Percentiles rank a stretch among this genome's conserved stretches.
phyloP scores from a whole-genome alignment of 2,888 invertebrate species.

The Dugesia japonica region DNA sequence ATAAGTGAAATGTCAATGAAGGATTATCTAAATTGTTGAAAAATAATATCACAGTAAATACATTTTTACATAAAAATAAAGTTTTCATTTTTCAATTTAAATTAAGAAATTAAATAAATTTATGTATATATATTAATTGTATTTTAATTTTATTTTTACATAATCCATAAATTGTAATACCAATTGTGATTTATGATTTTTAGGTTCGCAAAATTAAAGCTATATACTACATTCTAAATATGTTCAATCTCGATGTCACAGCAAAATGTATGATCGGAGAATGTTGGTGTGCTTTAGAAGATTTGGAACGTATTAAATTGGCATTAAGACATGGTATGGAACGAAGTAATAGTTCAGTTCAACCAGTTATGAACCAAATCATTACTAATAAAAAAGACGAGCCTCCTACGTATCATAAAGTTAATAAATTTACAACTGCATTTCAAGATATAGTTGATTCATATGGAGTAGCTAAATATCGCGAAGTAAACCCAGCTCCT shows the following conservation, averaged over 20 bases:
- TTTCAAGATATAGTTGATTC: conserved; percentile 83
- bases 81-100: too few relatives aligned
- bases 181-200: neutral
- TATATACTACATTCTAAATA: conserved; percentile 88
- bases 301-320: conserved; percentile 81
- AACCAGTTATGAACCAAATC: conserved; percentile 88
- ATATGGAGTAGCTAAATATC: conserved; percentile 83
- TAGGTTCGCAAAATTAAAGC: conserved; percentile 80
- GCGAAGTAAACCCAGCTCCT: conserved; percentile 92
- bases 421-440: conserved; percentile 84
- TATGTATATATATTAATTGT: too few relatives aligned
- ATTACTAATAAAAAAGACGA: conserved; percentile 59
- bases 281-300: conserved; percentile 84
- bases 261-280: conserved; percentile 97
- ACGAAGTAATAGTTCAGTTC: conserved; percentile 58
- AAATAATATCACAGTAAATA: too few relatives aligned
- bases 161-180: too few relatives aligned
- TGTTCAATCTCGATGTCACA: conserved; percentile 97
- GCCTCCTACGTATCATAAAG: conserved; percentile 89
- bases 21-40: too few relatives aligned
- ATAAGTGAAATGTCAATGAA: too few relatives aligned
- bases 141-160: too few relatives aligned
- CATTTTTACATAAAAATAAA: too few relatives aligned
- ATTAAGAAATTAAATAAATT: too few relatives aligned
- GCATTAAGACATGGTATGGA: conserved; percentile 84